These are phyloP conservation scores for Tachina grossa DNA, from an alignment of 2,888 invertebrate genomes.

Conservation along the genomic window DNA sequence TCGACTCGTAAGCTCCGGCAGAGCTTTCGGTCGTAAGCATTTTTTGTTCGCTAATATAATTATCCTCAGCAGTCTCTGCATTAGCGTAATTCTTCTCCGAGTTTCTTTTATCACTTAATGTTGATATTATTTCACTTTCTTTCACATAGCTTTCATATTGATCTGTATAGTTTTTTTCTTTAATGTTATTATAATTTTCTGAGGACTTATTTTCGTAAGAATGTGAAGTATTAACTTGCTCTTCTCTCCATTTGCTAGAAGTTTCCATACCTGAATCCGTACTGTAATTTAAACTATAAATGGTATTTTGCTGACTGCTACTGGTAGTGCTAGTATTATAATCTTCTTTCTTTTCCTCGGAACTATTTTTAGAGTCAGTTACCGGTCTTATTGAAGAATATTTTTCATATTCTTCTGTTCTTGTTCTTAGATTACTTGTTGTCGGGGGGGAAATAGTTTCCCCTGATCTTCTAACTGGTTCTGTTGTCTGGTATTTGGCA, in stretches of 20 bases:
- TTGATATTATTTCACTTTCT: neutral
- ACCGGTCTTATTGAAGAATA: neutral
- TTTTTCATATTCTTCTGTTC: neutral
- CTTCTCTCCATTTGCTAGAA: neutral
- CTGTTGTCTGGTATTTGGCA: neutral
- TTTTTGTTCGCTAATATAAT: neutral
- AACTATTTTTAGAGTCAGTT: neutral
- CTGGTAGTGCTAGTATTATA: too few relatives aligned
- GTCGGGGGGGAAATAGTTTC: neutral
- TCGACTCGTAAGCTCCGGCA: neutral
- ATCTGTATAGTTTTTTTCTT: neutral
- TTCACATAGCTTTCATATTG: neutral
- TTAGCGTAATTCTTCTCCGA: neutral
- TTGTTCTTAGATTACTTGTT: constrained; percentile 5
- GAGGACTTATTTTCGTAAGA: neutral
- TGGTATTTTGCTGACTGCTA: neutral
- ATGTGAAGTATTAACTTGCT: neutral
- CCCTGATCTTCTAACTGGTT: neutral
- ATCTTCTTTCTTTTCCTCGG: neutral
- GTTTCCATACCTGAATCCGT: neutral
- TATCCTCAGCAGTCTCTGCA: neutral
- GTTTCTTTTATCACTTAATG: neutral
- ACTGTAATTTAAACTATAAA: neutral
- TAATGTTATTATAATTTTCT: neutral
- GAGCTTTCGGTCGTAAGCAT: neutral